Percentiles rank a stretch among this genome's conserved stretches.
Evolutionary conservation across 1,140 invertebrate genomes (phyloP).

Genomic region (Euwallacea similis): DNA sequence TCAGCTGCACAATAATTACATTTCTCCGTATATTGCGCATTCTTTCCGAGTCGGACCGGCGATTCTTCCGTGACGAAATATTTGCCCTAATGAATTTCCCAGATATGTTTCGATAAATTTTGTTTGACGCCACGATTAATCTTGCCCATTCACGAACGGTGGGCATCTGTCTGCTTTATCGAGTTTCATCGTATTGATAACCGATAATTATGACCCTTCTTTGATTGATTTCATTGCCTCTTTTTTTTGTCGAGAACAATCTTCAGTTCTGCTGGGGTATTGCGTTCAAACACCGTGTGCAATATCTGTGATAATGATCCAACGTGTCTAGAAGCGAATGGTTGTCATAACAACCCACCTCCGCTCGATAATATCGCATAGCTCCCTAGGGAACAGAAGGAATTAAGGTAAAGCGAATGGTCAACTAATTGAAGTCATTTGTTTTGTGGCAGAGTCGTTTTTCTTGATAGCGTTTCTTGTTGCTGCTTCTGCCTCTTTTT

Average conservation of each 20-base stretch:
- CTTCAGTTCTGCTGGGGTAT: not conserved
- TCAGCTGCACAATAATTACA: slow-evolving; percentile 2
- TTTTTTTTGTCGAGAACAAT: slow-evolving; percentile 4
- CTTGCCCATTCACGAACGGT: slow-evolving; percentile 2
- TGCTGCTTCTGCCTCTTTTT: slow-evolving; percentile 16
- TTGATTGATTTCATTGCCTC: not conserved
- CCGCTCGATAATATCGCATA: slow-evolving; percentile 32
- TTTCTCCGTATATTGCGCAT: slow-evolving; percentile 6
- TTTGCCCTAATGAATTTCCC: slow-evolving; percentile 20
- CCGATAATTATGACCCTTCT: not conserved
- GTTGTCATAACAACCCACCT: slow-evolving; percentile 32
- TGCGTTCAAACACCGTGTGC: not conserved
- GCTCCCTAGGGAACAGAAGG: slow-evolving; percentile 16
- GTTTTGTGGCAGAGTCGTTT: slow-evolving; percentile 15
- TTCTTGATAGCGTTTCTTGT: slow-evolving; percentile 20
- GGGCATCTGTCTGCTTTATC: slow-evolving; percentile 3
- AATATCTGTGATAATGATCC: not conserved
- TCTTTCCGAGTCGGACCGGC: not conserved
- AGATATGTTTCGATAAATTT: slow-evolving; percentile 24
- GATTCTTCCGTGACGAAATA: slow-evolving; percentile 17
- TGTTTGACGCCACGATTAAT: slow-evolving; percentile 15
- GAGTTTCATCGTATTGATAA: not conserved
- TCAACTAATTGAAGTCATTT: slow-evolving; percentile 36
- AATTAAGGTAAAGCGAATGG: slow-evolving; percentile 28
- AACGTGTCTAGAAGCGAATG: not conserved